Evolutionary conservation across 2,888 invertebrate species (phyloP), one percentile per base, ranked within the genome.

Genomic region (Auanema freiburgensis): DNA sequence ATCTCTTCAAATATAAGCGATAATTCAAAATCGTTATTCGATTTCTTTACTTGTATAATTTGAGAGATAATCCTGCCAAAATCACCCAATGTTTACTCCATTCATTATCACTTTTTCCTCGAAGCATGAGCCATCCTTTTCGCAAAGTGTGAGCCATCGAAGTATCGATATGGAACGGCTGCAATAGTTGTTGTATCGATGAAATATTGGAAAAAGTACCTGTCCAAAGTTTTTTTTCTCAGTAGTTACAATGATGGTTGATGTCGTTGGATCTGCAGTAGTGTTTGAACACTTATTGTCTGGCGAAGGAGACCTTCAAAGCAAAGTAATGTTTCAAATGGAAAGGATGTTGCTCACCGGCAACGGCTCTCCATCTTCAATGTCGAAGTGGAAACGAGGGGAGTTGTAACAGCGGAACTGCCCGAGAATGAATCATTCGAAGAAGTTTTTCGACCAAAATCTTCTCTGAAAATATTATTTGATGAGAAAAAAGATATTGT

Each of bases 41-140:
- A 23, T 12, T 25, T n/a, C 10, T 43, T 21, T 63, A 53, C 77
- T 76, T 83, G 71, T 79, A 83, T 24, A 83, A 57, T 59, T 77
- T 79, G 56, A 83, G 62, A 14, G 72, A 71, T 3, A 83, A 69
- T 42, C 82, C 82, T 23, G 79, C 79, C 50, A 83, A 65, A 1
- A 83, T 83, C 6, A 81, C 83, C 83, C 83, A 83, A 55, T 81
- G 78, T 58, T 81, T 83, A 57, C 67, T 67, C 82, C 83, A 83
- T 54, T 83, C 82, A 56, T 67, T 76, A 41, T 79, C 79, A 12
- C 71, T 69, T 63, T 80, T 77, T 8, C 83, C 82, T 8, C 81
- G 63, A 44, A 83, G 55, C 77, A 77, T 79, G n/a, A 83, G 66
- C 83, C 83, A 83, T 23, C 83, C 83, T 65, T 83, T 83, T 8